Percentiles rank a stretch among this genome's conserved stretches.
Evolutionary conservation across 2,888 invertebrate species (phyloP).

Genomic region (Nymphalis c-album): DNA sequence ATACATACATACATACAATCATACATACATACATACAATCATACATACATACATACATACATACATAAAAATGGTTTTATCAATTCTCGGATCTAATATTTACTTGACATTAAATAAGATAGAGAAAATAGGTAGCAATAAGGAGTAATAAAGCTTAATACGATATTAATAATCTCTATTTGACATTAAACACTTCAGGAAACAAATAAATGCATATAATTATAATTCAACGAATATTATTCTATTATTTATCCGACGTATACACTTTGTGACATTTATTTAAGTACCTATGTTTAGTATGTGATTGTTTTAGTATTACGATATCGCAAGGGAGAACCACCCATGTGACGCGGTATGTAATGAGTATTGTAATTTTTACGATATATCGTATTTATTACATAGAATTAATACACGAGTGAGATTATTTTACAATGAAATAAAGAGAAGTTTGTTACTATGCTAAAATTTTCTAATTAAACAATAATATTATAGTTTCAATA

Average conservation of each 20-base stretch:
- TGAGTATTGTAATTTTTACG: conserved; percentile 9
- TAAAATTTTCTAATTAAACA: too few species aligned
- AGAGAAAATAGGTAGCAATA: neutral
- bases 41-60: too few species aligned
- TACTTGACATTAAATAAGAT: neutral
- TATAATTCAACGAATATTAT: neutral
- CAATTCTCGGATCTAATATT: too few species aligned
- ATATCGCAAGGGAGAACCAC: conserved; percentile 5
- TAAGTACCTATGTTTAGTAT: conserved; percentile 1
- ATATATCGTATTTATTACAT: too few species aligned
- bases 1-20: too few species aligned
- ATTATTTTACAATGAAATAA: too few species aligned
- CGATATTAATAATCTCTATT: neutral
- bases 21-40: too few species aligned
- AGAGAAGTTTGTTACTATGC: too few species aligned
- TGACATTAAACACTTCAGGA: neutral
- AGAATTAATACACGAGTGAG: too few species aligned
- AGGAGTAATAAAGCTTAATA: neutral
- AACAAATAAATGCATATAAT: neutral
- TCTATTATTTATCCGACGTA: neutral
- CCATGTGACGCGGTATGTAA: conserved; percentile 26
- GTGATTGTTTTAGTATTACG: conserved; percentile 5
- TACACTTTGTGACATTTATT: conserved; percentile 10
- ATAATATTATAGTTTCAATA: too few species aligned
- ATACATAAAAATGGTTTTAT: too few species aligned